Percentiles rank a stretch among this genome's conserved stretches.
phyloP scores from a whole-genome alignment of 1,140 invertebrate species.

The Drosophila yakuba region DNA sequence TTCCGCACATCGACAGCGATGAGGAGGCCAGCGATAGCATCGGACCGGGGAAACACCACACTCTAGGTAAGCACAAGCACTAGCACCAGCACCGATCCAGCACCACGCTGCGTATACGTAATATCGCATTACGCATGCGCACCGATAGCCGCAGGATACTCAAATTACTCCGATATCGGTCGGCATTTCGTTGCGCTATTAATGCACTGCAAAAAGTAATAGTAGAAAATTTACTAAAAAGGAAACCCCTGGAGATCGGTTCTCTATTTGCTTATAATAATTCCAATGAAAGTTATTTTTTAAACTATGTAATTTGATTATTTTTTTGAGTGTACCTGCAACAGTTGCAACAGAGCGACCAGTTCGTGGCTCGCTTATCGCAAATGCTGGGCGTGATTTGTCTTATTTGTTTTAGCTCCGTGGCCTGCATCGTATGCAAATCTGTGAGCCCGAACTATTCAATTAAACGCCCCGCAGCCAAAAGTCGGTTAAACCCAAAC shows the following conservation, averaged over 20 bases:
- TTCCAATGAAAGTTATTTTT: too few relatives aligned
- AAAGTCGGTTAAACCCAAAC: conserved; percentile 36
- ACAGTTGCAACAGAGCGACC: conserved; percentile 30
- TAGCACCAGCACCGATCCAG: conserved; percentile 9
- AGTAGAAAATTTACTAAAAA: too few relatives aligned
- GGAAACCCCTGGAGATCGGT: too few relatives aligned
- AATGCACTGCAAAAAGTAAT: neutral
- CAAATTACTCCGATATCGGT: conserved; percentile 24
- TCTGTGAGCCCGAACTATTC: conserved; percentile 64
- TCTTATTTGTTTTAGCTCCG: conserved; percentile 61
- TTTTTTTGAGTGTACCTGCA: conserved; percentile 15
- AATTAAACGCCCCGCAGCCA: conserved; percentile 80
- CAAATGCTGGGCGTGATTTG: conserved; percentile 67
- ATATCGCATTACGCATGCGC: conserved; percentile 71
- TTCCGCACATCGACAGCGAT: conserved; percentile 90
- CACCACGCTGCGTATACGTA: conserved; percentile 64
- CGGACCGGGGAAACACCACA: conserved; percentile 85
- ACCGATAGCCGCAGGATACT: conserved; percentile 10
- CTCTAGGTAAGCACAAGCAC: conserved; percentile 43
- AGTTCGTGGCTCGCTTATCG: conserved; percentile 52
- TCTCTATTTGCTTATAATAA: too few relatives aligned
- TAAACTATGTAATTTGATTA: too few relatives aligned
- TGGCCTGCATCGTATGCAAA: conserved; percentile 58
- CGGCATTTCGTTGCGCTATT: conserved; percentile 7
- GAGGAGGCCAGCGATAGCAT: conserved; percentile 87